Conservation (phyloP, 2,797 vertebrate species). For the Poeciliopsis gracilis region DNA sequence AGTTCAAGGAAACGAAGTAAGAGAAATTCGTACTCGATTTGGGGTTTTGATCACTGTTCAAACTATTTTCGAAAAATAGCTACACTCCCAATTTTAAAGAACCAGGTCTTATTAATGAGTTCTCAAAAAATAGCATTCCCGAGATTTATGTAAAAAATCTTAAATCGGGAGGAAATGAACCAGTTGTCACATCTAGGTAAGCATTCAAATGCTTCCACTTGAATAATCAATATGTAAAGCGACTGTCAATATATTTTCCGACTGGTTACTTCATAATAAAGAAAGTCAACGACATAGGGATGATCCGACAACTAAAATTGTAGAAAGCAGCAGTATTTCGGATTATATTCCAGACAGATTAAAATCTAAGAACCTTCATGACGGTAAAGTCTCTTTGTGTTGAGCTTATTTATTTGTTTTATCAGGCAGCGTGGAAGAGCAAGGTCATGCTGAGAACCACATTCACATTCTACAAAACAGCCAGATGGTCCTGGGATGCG, state of each 20-base stretch:
- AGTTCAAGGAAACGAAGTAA: neutral
- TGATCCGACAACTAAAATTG: neutral
- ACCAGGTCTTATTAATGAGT: neutral
- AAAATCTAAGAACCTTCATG: neutral
- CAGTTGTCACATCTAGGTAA: neutral
- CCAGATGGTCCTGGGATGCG: slow-evolving; percentile 63
- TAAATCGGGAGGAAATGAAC: neutral
- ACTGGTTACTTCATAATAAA: neutral
- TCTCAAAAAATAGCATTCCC: neutral
- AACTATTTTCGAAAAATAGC: neutral
- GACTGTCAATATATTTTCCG: neutral
- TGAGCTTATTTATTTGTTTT: slow-evolving; percentile 8
- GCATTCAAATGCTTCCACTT: neutral
- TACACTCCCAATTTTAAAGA: neutral
- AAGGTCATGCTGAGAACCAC: slow-evolving; percentile 58
- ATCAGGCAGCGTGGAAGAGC: slow-evolving; percentile 3
- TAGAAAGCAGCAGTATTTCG: neutral
- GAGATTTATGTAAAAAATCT: neutral
- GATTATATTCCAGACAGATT: neutral
- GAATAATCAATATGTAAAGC: neutral
- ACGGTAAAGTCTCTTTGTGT: slow-evolving; percentile 7
- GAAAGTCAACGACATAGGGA: neutral
- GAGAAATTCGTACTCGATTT: neutral
- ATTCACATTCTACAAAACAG: slow-evolving; percentile 49
- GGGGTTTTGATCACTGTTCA: neutral